Evolutionary conservation across 2,113 vertebrate species (phyloP), one percentile per base, ranked within the genome.

Genomic region (Morone saxatilis): DNA sequence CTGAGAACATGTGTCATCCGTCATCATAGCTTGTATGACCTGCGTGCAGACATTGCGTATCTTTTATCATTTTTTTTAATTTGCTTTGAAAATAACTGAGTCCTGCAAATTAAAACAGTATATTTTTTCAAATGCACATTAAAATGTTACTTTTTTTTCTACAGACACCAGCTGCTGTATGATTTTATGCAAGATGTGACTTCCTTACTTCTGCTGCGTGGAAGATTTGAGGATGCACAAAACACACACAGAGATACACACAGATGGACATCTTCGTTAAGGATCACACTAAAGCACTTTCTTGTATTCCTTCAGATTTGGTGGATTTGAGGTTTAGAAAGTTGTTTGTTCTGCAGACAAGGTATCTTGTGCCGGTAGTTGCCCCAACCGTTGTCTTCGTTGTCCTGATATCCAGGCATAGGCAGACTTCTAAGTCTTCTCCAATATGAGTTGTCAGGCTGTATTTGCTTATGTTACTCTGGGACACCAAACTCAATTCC

Each of bases 401-500:
- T 76, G 88, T 92, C 79, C 81, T 69, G n/a, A 88, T 83, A 83
- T 91, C 88, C 83, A 70, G 40, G 54, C 88, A 81, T 59, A 78
- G 85, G 81, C 85, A 88, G 85, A 85, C 86, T 84, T 84, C 88
- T 91, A 91, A 92, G 85, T 92, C 93, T 74, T 66, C 78, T 85
- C 76, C 89, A 85, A 88, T 92, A 91, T 90, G 92, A 93, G 72
- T 89, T 86, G 92, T 93, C 92, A 92, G 90, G 90, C 88, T 80
- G 61, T 93, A 84, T 94, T 94, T 94, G 89, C 92, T 90, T 80
- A 88, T 88, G 91, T 82, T 94, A 86, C 92, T 85, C 79, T 88
- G 91, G 92, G 93, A 94, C 91, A 89, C 85, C 88, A 87, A 91
- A 92, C 88, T 90, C 92, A 92, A 92, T 94, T 92, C 87, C 82